Conservation (phyloP, 2,888 invertebrate genomes). For the Epirrita christyi region DNA sequence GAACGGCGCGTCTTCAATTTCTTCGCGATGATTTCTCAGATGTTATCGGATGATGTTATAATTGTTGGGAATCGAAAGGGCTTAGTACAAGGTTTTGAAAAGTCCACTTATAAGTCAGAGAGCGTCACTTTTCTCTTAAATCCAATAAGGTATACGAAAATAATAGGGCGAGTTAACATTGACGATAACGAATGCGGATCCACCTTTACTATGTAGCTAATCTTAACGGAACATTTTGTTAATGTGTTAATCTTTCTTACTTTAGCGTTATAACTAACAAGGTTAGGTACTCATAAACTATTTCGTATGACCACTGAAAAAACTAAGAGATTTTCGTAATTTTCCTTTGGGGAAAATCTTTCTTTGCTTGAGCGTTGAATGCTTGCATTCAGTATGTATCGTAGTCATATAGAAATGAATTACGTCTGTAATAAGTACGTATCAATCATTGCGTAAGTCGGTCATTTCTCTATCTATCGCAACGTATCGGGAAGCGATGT, state of each 20-base stretch:
- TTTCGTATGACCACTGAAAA: no score
- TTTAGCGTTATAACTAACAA: no score
- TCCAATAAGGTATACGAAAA: conserved; percentile 3
- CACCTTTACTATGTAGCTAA: conserved; percentile 22
- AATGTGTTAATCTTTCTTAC: no score
- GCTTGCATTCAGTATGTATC: not conserved
- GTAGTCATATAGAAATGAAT: not conserved
- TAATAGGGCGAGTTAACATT: conserved; percentile 10
- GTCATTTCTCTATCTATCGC: conserved; percentile 2
- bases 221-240: not conserved
- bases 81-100: conserved; percentile 11
- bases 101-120: conserved; percentile 4
- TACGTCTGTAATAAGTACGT: no score
- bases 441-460: not conserved
- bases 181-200: conserved; percentile 5
- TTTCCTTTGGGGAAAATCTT: no score
- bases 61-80: conserved; percentile 28
- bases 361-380: no score
- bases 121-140: conserved; percentile 15
- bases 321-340: no score
- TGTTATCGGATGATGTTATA: conserved; percentile 35
- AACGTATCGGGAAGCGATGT: conserved; percentile 15
- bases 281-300: no score
- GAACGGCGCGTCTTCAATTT: conserved; percentile 52
- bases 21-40: conserved; percentile 39